phyloP scores from a whole-genome alignment of 2,888 invertebrate genomes.

The Drosophila nr. medialis region DNA sequence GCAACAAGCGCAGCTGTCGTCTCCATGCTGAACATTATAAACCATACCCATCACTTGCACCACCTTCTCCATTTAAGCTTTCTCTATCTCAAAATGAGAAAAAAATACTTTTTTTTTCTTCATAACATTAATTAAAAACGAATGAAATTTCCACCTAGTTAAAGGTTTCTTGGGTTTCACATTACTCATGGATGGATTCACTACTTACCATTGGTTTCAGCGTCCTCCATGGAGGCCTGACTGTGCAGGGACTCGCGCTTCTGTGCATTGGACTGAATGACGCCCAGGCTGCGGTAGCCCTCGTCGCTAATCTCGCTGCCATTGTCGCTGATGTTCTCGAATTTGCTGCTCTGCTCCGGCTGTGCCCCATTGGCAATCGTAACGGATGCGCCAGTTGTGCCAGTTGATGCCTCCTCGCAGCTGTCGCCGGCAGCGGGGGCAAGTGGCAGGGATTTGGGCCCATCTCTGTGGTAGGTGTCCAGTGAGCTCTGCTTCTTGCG shows the following conservation, averaged over 20 bases:
- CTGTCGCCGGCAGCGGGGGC: slow-evolving; percentile 21
- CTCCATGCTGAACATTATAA: too few relatives aligned
- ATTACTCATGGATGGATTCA: not conserved
- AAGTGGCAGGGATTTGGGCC: slow-evolving; percentile 77
- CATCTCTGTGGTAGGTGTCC: slow-evolving; percentile 70
- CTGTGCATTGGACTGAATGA: slow-evolving; percentile 86
- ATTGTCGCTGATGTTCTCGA: slow-evolving; percentile 90
- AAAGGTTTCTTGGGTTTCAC: too few relatives aligned
- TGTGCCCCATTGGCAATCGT: slow-evolving; percentile 7
- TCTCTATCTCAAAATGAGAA: too few relatives aligned
- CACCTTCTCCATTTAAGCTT: too few relatives aligned
- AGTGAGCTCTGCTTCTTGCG: slow-evolving; percentile 83
- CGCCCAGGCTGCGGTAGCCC: slow-evolving; percentile 92
- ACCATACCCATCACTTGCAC: too few relatives aligned
- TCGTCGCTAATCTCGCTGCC: slow-evolving; percentile 94
- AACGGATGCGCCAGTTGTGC: not conserved
- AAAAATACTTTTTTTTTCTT: too few relatives aligned
- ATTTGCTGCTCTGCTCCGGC: slow-evolving; percentile 77
- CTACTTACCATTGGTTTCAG: slow-evolving; percentile 88
- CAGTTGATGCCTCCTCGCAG: slow-evolving; percentile 17
- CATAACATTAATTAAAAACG: too few relatives aligned
- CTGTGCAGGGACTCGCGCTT: slow-evolving; percentile 89
- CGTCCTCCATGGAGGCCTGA: slow-evolving; percentile 90
- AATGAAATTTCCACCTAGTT: too few relatives aligned
- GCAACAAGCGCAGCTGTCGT: not conserved